Evolutionary conservation across 2,113 vertebrate genomes (phyloP).

Genomic region (Eolophus roseicapilla): DNA sequence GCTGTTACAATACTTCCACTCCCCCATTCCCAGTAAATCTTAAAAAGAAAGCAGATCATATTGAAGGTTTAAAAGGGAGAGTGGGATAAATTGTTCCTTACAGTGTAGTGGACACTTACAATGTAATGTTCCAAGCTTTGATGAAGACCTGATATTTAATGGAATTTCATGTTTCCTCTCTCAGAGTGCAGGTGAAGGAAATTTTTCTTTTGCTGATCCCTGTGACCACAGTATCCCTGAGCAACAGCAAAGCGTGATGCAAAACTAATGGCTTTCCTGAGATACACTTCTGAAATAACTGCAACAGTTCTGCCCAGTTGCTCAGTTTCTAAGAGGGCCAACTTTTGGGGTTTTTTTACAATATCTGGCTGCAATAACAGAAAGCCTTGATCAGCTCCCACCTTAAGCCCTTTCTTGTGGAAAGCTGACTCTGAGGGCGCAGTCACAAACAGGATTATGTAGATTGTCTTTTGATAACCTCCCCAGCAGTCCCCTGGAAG

Average conservation of each 20-base stretch:
- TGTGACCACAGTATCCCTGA: background rate
- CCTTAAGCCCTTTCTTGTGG: background rate
- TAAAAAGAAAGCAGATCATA: background rate
- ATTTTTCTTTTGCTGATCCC: background rate
- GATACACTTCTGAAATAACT: background rate
- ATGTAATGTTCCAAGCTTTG: background rate
- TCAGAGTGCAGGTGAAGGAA: background rate
- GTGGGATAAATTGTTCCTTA: background rate
- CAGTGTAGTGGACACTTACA: background rate
- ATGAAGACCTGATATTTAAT: background rate
- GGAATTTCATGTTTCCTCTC: background rate
- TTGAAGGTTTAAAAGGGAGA: background rate
- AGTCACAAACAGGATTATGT: background rate
- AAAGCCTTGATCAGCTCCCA: background rate
- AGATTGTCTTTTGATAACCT: background rate
- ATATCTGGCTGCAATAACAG: background rate
- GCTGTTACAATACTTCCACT: background rate
- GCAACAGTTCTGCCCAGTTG: background rate
- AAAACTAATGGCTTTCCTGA: background rate
- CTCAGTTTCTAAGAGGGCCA: background rate
- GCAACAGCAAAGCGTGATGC: background rate
- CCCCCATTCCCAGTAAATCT: background rate
- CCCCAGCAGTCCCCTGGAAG: background rate
- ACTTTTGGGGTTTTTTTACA: background rate
- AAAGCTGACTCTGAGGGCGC: background rate